Evolutionary conservation across 2,888 invertebrate genomes (phyloP), one percentile per base, ranked within the genome.

Genomic region (Limnephilus lunatus): DNA sequence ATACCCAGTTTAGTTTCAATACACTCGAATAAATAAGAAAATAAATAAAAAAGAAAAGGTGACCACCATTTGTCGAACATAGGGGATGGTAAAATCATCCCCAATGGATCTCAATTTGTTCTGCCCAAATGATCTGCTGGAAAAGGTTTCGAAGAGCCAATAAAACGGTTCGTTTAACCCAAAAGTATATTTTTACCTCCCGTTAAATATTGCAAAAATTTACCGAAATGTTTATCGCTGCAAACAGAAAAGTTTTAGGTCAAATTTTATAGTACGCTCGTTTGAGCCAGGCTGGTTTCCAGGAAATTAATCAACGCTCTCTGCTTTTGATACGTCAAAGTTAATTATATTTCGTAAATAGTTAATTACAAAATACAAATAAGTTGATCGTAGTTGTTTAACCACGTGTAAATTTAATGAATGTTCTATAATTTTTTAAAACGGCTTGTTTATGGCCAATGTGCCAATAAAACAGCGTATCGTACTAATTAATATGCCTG

Each of bases 41-140:
- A 68, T 68, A 68, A 68, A 68, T 68, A 68, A 68, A 68, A 68
- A 19, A 25, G 25, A 68, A 53, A 39, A 35, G 32, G 53, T 30
- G 53, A 53, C 48, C 86, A 48, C 44, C 53, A 35, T 30, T 48
- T 48, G 15, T 48, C 30, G 53, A 53, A 48, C 44, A 30, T 3
- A 30, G 44, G 31, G 35, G 81, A 81, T 89, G 85, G 91, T 89
- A 90, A 92, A 85, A 91, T 81, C 83, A 48, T 90, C 90, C 85
- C 87, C 90, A 89, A 91, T 92, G 92, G n/a, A 81, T 92, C 90
- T 85, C 53, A 90, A 44, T 82, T 88, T 80, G 32, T 88, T 88
- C 68, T 88, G 80, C 68, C 88, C 68, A 80, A 88, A 88, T 80
- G 88, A 88, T 35, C 88, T 31, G 80, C 31, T 68, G 32, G 68